Evolutionary conservation across 2,888 invertebrate species (phyloP), one percentile per base, ranked within the genome.

Genomic region (Dioctria linearis): DNA sequence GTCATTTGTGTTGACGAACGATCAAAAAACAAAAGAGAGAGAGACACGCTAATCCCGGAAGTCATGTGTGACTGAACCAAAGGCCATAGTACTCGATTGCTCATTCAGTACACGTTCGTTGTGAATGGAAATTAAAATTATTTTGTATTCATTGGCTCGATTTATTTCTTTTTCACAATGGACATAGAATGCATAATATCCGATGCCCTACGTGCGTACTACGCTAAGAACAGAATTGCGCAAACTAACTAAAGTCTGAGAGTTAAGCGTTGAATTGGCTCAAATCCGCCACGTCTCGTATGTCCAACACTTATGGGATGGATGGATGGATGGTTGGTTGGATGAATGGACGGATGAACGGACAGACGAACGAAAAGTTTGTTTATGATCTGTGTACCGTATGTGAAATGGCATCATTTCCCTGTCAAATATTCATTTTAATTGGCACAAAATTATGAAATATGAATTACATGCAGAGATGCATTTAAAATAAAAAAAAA

Each of bases 91-190:
- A 63, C 81, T 51, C 51, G 51, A 81, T 78, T 81, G 67, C 61
- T 63, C 75, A 81, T 81, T 81, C 81, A 81, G 54, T 76, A 25
- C 78, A 69, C 76, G 81, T 78, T 54, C 59, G 11, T 25, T 80
- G 61, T 78, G 80, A 81, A 81, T 81, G 80, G 76, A 81, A 81
- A 78, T 81, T 63, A 71, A 81, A 80, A 80, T 80, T 46, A 76
- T 76, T 76, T 76, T 76, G 76, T 76, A 76, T 76, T 76, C 76
- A 63, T 46, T 63, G 51, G 67, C 67, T 81, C 79, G 75, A 75
- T 73, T 69, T 79, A 81, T 81, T 79, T 75, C 78, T 80, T 25
- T 76, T 63, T 76, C 46, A 65, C 65, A 73, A 69, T 79, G 79
- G 69, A 39, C 69, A 25, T 25, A 66, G 61, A 79, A 69, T 61